Conservation (phyloP, 2,797 vertebrate genomes). For the Hirundo rustica region DNA sequence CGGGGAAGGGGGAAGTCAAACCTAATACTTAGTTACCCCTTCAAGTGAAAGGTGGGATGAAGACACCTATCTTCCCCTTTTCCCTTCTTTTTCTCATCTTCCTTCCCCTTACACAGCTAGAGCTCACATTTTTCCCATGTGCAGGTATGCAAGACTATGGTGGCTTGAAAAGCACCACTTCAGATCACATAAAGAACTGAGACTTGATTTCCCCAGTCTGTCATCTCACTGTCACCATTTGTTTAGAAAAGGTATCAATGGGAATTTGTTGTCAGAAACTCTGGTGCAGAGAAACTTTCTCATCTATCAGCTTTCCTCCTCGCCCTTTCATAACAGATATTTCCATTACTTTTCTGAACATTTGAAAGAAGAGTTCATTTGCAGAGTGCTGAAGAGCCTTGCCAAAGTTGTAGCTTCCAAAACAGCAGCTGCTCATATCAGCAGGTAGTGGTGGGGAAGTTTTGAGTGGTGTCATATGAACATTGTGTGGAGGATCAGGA, state of each 20-base stretch:
- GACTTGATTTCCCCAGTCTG: conserved; percentile 20
- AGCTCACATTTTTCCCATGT: neutral
- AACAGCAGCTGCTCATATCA: neutral
- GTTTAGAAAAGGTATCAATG: conserved; percentile 32
- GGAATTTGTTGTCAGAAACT: neutral
- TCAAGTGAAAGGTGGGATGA: neutral
- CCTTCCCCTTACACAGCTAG: neutral
- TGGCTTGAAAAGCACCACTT: conserved; percentile 28
- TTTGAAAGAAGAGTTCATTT: neutral
- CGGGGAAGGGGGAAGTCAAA: no score
- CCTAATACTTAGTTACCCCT: neutral
- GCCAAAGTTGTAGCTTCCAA: neutral
- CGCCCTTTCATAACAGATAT: neutral
- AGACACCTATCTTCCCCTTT: neutral
- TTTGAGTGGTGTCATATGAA: neutral
- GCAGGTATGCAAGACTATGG: neutral
- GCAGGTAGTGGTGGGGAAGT: neutral
- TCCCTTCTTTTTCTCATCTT: neutral
- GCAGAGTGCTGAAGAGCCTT: neutral
- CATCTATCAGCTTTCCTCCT: neutral
- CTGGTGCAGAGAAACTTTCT: conserved; percentile 12
- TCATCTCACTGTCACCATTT: conserved; percentile 15
- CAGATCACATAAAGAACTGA: neutral
- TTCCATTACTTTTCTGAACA: neutral
- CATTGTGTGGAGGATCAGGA: neutral